These are phyloP conservation scores for Smittia sp. DNA, from an alignment of 2,888 invertebrate species.

Conservation along the genomic window DNA sequence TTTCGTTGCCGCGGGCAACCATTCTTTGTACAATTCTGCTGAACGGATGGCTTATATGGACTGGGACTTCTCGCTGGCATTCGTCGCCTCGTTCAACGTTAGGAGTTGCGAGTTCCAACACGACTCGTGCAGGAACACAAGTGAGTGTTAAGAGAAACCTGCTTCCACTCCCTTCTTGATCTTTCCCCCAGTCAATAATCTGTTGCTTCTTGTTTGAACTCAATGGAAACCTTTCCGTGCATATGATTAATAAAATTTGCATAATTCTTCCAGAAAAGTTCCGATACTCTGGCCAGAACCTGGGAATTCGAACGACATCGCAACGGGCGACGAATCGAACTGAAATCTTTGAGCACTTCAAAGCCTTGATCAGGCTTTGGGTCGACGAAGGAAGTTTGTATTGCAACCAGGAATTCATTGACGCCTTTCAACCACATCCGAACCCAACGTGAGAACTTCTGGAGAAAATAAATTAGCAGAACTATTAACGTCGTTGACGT, in stretches of 20 bases:
- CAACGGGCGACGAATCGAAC: not conserved
- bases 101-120: not conserved
- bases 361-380: not conserved
- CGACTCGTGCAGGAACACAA: not conserved
- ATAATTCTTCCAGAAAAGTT: not conserved
- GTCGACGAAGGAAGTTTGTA: not conserved
- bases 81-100: not conserved
- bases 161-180: no score
- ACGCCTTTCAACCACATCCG: not conserved
- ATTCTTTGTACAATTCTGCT: not conserved
- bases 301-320: not conserved
- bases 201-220: not conserved
- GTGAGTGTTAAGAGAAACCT: not conserved
- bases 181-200: no score
- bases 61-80: not conserved
- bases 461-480: not conserved
- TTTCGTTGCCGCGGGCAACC: not conserved
- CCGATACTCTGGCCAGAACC: conserved; percentile 7
- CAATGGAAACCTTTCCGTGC: not conserved
- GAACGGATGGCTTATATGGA: not conserved
- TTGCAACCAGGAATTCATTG: not conserved
- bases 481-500: not conserved
- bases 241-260: not conserved
- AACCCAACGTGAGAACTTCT: not conserved
- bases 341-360: not conserved